Conservation (phyloP, 2,113 vertebrate genomes). For the Arvicanthis niloticus region DNA sequence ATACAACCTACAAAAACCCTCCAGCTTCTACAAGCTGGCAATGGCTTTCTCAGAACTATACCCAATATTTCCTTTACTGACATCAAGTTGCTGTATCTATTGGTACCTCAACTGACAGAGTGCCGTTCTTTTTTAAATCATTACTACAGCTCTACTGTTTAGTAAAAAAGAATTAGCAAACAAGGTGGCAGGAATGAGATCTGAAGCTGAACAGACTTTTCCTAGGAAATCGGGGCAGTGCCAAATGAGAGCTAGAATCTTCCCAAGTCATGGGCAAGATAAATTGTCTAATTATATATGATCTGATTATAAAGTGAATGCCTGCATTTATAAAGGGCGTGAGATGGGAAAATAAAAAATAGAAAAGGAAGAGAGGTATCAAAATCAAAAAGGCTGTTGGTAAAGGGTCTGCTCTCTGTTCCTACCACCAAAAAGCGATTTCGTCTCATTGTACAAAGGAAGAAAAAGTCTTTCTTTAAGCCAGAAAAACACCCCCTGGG, state of each 20-base stretch:
- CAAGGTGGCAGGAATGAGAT: too few relatives aligned
- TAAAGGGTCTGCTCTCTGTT: not conserved
- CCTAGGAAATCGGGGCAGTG: too few relatives aligned
- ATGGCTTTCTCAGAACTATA: not conserved
- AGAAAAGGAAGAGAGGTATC: too few relatives aligned
- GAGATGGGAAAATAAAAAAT: not conserved
- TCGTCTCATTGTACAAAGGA: not conserved
- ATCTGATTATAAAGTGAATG: not conserved
- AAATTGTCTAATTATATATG: not conserved
- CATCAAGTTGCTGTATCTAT: not conserved
- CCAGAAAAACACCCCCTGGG: not conserved
- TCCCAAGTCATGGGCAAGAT: not conserved
- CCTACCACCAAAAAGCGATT: conserved; percentile 24
- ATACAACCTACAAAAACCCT: not conserved
- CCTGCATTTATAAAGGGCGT: not conserved
- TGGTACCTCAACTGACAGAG: not conserved
- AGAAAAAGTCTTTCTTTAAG: not conserved
- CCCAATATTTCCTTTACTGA: not conserved
- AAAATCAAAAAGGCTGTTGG: not conserved
- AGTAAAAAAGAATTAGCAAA: not conserved
- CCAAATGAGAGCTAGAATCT: too few relatives aligned
- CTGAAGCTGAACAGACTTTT: not conserved
- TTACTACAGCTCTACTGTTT: not conserved
- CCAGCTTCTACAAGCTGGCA: not conserved
- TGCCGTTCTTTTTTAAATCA: too few relatives aligned